phyloP scores from a whole-genome alignment of 2,888 invertebrate species.

The Heliconius cydno region DNA sequence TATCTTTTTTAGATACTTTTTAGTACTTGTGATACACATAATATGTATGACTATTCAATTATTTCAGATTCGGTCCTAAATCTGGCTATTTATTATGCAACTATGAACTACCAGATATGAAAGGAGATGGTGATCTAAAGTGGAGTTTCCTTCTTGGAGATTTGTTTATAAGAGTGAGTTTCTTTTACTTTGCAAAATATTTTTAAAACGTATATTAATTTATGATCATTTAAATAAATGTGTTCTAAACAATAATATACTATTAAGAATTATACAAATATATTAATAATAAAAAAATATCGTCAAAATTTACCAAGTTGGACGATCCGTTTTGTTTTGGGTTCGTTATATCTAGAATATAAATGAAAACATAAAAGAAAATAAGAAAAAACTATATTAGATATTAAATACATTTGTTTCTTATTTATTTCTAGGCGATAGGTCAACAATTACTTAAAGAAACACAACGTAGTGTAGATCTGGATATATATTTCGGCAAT shows the following conservation, averaged over 20 bases:
- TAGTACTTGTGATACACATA: not conserved
- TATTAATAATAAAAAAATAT: too few relatives aligned
- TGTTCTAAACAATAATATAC: too few relatives aligned
- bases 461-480: slow-evolving; percentile 70
- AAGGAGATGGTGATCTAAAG: slow-evolving; percentile 74
- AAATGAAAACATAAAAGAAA: too few relatives aligned
- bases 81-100: slow-evolving; percentile 74
- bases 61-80: slow-evolving; percentile 72
- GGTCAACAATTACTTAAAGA: slow-evolving; percentile 71
- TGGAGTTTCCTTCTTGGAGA: slow-evolving; percentile 78
- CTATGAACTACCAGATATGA: slow-evolving; percentile 76
- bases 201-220: not conserved
- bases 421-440: slow-evolving; percentile 60
- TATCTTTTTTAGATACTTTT: too few relatives aligned
- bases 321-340: not conserved
- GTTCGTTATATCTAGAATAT: not conserved
- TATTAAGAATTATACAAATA: not conserved
- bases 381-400: too few relatives aligned
- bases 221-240: not conserved
- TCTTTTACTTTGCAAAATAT: not conserved
- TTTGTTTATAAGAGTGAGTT: slow-evolving; percentile 71
- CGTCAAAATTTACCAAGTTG: not conserved
- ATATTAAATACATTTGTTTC: not conserved
- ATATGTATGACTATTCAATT: not conserved
- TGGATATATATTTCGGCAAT: slow-evolving; percentile 78